phyloP scores from a whole-genome alignment of 2,113 vertebrate species.

The Emydocephalus ijimae region DNA sequence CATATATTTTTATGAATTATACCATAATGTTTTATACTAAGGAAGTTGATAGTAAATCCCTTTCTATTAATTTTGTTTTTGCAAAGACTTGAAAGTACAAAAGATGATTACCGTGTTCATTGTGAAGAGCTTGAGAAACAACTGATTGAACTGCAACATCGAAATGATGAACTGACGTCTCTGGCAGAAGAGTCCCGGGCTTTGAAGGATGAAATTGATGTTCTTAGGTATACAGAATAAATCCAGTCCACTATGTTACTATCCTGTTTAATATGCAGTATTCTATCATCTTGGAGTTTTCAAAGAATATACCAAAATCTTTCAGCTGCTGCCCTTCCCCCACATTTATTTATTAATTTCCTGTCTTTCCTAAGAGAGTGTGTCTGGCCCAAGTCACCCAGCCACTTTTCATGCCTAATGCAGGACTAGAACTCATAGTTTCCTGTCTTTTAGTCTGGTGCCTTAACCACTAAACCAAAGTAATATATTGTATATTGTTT shows the following conservation, averaged over 20 bases:
- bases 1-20: background rate
- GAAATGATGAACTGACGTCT: constrained; percentile 90
- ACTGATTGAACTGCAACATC: constrained; percentile 90
- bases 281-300: background rate
- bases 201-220: constrained; percentile 92
- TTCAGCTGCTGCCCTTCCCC: background rate
- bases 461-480: background rate
- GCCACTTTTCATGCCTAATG: background rate
- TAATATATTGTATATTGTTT: background rate
- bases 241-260: background rate
- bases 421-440: background rate
- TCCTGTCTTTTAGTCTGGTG: background rate
- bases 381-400: background rate
- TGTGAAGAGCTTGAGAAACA: constrained; percentile 97
- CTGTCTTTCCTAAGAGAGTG: no score
- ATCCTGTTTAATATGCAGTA: background rate
- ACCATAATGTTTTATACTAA: background rate
- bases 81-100: constrained; percentile 90
- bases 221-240: constrained; percentile 79
- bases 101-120: constrained; percentile 96
- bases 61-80: constrained; percentile 13
- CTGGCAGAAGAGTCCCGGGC: constrained; percentile 93
- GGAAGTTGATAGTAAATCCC: background rate
- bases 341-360: no score
- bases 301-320: background rate